Conservation (phyloP, 2,797 vertebrate species). For the Microctenopoma steveboyesi region DNA sequence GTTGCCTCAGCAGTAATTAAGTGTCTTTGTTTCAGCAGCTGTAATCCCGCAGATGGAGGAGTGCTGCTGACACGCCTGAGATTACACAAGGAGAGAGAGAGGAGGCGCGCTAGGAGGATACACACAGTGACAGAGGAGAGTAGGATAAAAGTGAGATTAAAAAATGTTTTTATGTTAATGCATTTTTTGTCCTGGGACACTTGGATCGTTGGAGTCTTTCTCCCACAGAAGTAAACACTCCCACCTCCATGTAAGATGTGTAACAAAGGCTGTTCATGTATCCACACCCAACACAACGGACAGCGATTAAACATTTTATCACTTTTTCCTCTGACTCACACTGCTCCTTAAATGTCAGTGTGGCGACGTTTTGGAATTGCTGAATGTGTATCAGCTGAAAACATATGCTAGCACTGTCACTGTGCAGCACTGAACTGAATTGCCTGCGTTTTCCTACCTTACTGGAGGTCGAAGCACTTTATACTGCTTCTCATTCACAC, state of each 20-base stretch:
- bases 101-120: conserved; percentile 13
- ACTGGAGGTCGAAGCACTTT: no score
- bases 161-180: background rate
- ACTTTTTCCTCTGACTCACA: conserved; percentile 6
- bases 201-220: conserved; percentile 26
- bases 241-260: conserved; percentile 12
- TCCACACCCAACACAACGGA: conserved; percentile 7
- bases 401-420: conserved; percentile 53
- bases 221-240: conserved; percentile 43
- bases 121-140: conserved; percentile 12
- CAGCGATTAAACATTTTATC: background rate
- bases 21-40: conserved; percentile 72
- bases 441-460: no score
- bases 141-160: conserved; percentile 36
- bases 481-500: no score
- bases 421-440: conserved; percentile 26
- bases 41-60: conserved; percentile 76
- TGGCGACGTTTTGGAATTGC: conserved; percentile 18
- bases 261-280: conserved; percentile 22
- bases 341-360: conserved; percentile 20
- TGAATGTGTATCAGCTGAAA: conserved; percentile 50
- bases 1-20: conserved; percentile 76
- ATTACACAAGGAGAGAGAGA: conserved; percentile 62
- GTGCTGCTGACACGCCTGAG: conserved; percentile 69
- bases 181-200: conserved; percentile 31